Base-by-base conservation (phyloP, 1,140 invertebrate genomes). In the Drosophila leontia region DNA sequence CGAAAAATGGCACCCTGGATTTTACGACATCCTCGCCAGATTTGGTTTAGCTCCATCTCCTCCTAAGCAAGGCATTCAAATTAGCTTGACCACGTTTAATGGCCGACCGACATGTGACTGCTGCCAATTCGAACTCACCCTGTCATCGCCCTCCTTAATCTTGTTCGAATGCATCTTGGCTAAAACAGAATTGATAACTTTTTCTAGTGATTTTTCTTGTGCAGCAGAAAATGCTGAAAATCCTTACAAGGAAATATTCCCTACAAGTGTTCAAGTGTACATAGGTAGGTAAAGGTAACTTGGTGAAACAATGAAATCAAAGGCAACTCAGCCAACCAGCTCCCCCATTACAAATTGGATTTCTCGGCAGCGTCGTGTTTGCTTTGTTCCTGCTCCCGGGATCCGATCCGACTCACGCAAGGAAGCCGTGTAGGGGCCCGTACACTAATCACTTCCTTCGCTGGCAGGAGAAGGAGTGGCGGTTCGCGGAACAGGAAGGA, bases 1-100 rank as follows among this genome's bases (percentile, higher is more conserved):
- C 95, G 94, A 87, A 95, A 96, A 45, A 95, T 94, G 3, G 95
- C 94, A 7, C 95, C 94, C 62, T 95, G 94, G 80, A 96, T 96
- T 94, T 96, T 96, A 92, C 96, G 96, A 92, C 95, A 96, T 37
- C 94, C 95, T 79, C 95, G 94, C 96, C 96, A 96, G 47, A 96
- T 94, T 90, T 95, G 94, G 80, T 92, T 92, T 26, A 92, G 72
- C 35, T 84, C 82, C 68, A 84, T 75, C 13, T 91, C 83, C 59
- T 84, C 84, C 87, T 91, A 61, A 19, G 34, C 17, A 26, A 13
- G 53, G 26, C 35, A 65, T 17, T 26, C 32, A 61, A 75, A 80
- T 80, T 80, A 63, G 78, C 68, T 57, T 75, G 57, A 37, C 45
- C 47, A 70, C n/a, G 15, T 51, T 77, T 77, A 74, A 74, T 61